These are phyloP conservation scores for Muntiacus reevesi DNA, from an alignment of 2,113 vertebrate genomes.

Conservation along the genomic window DNA sequence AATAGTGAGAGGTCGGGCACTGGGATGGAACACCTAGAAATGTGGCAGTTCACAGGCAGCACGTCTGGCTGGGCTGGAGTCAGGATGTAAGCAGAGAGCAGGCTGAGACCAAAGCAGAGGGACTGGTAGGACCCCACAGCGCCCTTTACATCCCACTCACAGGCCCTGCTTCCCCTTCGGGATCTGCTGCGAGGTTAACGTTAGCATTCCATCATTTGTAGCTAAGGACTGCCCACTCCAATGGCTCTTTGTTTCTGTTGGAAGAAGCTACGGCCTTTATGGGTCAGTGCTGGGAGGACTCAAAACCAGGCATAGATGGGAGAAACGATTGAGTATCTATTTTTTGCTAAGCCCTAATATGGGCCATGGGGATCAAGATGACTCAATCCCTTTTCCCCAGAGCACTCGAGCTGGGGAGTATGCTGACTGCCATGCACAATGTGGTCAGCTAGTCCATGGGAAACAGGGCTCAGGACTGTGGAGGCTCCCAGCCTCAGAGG, in stretches of 20 bases:
- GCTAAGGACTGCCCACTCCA: not conserved
- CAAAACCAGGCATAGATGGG: constrained; percentile 17
- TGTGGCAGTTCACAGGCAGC: not conserved
- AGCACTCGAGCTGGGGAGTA: not conserved
- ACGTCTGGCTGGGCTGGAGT: not conserved
- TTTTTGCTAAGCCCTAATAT: constrained; percentile 7
- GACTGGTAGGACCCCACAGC: not conserved
- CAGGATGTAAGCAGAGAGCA: not conserved
- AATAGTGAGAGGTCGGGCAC: not conserved
- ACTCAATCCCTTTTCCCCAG: not conserved
- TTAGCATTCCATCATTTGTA: not conserved
- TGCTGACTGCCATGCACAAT: too few species aligned
- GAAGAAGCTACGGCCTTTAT: constrained; percentile 4
- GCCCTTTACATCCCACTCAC: not conserved
- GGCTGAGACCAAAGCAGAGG: not conserved
- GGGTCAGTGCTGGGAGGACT: constrained; percentile 6
- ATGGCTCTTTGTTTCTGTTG: constrained; percentile 38
- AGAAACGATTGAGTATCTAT: not conserved
- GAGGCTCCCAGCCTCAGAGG: not conserved
- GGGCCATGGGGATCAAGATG: not conserved
- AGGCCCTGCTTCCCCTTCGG: not conserved
- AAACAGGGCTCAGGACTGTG: not conserved
- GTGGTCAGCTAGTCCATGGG: not conserved
- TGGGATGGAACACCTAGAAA: not conserved
- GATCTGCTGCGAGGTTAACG: not conserved